These are phyloP conservation scores for Catonia carolina DNA, from an alignment of 2,888 invertebrate genomes.

Conservation along the genomic window DNA sequence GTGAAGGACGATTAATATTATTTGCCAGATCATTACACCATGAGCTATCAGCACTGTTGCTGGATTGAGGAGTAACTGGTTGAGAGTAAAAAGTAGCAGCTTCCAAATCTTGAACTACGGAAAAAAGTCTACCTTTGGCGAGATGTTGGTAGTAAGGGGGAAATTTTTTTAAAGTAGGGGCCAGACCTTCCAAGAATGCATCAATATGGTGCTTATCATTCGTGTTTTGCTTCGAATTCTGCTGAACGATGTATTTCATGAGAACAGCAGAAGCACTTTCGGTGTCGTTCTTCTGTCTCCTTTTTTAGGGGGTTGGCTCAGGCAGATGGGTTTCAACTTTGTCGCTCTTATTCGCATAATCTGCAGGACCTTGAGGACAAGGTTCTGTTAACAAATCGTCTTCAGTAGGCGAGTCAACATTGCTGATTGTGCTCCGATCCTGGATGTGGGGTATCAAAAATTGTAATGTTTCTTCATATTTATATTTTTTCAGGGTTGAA, in stretches of 20 bases:
- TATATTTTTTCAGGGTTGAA: background rate
- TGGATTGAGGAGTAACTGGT: constrained; percentile 1
- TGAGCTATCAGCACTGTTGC: background rate
- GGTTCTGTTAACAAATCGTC: background rate
- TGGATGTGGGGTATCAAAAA: background rate
- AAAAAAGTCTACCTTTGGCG: background rate
- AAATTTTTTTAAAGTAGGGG: background rate
- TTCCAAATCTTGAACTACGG: background rate
- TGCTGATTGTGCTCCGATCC: background rate
- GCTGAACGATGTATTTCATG: background rate
- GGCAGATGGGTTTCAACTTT: background rate
- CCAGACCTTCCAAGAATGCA: background rate
- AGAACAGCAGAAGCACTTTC: background rate
- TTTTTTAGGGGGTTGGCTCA: background rate
- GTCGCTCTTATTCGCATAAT: background rate
- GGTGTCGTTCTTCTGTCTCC: background rate
- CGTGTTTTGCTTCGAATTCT: background rate
- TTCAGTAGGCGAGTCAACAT: background rate
- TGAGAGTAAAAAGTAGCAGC: constrained; percentile 1
- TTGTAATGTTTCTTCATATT: constrained; percentile 4
- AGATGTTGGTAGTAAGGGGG: background rate
- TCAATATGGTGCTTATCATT: background rate
- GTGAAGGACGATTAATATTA: too few relatives aligned
- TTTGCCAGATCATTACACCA: too few relatives aligned
- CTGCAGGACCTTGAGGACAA: background rate